phyloP scores from a whole-genome alignment of 2,888 invertebrate species.

The Xestia c-nigrum region DNA sequence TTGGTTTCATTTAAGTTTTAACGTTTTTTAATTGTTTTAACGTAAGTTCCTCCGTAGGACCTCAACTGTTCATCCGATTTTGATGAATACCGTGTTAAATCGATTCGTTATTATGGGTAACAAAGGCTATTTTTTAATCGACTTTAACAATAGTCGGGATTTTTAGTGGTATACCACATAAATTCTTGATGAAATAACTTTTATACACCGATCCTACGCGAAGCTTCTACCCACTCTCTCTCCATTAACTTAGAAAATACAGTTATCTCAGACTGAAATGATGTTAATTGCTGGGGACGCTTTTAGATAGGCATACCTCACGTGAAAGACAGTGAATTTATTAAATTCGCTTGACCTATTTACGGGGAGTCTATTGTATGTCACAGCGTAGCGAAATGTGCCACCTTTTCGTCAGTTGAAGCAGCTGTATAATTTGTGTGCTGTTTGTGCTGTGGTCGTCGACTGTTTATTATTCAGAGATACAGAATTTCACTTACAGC shows the following conservation, averaged over 20 bases:
- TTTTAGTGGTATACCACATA: too few relatives aligned
- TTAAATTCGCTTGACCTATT: slow-evolving; percentile 77
- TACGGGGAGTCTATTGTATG: slow-evolving; percentile 58
- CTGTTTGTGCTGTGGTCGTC: slow-evolving; percentile 17
- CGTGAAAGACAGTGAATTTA: slow-evolving; percentile 70
- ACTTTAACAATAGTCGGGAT: too few relatives aligned
- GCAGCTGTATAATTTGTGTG: slow-evolving; percentile 42
- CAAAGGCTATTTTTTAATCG: too few relatives aligned
- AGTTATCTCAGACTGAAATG: slow-evolving; percentile 62
- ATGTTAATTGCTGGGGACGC: slow-evolving; percentile 69
- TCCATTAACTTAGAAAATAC: slow-evolving; percentile 47
- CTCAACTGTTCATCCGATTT: too few relatives aligned
- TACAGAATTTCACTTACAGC: neutral
- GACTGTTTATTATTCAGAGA: neutral
- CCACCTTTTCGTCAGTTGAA: slow-evolving; percentile 43
- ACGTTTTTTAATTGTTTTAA: too few relatives aligned
- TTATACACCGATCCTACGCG: neutral
- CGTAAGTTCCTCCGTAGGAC: too few relatives aligned
- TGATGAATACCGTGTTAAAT: too few relatives aligned
- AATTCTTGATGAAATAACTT: neutral
- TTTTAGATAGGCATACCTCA: slow-evolving; percentile 65
- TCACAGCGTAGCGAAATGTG: slow-evolving; percentile 55
- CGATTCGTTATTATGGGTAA: too few relatives aligned
- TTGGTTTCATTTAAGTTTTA: too few relatives aligned
- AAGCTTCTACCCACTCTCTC: slow-evolving; percentile 26